Evolutionary conservation across 2,113 vertebrate species (phyloP).

Genomic region (Ochotona curzoniae): DNA sequence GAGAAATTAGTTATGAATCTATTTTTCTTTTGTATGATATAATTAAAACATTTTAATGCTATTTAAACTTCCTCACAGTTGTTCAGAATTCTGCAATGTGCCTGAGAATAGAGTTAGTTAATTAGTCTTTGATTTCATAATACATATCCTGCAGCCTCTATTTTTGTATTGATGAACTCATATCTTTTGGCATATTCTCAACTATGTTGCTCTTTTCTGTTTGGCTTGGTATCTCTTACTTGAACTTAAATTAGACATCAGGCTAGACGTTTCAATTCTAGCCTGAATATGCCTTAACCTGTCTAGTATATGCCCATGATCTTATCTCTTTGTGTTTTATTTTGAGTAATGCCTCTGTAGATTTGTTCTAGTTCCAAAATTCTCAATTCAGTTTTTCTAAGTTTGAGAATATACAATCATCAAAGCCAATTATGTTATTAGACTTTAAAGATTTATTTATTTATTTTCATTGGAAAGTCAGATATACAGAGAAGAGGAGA

Average conservation of each 20-base stretch:
- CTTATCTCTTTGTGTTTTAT: not conserved
- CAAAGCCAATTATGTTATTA: not conserved
- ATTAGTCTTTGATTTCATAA: too few relatives aligned
- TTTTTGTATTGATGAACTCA: too few relatives aligned
- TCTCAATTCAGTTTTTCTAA: not conserved
- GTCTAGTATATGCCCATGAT: not conserved
- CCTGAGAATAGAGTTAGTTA: too few relatives aligned
- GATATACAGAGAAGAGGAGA: too few relatives aligned
- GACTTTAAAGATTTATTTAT: not conserved
- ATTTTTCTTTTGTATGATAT: too few relatives aligned
- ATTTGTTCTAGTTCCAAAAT: not conserved
- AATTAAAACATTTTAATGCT: too few relatives aligned
- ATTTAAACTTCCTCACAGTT: too few relatives aligned
- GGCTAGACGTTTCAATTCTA: not conserved
- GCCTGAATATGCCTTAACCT: not conserved
- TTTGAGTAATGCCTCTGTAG: not conserved
- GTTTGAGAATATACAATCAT: not conserved
- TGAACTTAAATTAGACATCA: not conserved
- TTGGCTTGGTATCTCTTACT: not conserved
- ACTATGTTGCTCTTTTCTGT: not conserved
- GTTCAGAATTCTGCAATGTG: too few relatives aligned
- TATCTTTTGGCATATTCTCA: not conserved
- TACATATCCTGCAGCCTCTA: too few relatives aligned
- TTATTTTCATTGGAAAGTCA: too few relatives aligned
- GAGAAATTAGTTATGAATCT: too few relatives aligned